These are phyloP conservation scores for Acropora tenuis DNA, from an alignment of 64 coral and sea anemone species.

Conservation along the genomic window DNA sequence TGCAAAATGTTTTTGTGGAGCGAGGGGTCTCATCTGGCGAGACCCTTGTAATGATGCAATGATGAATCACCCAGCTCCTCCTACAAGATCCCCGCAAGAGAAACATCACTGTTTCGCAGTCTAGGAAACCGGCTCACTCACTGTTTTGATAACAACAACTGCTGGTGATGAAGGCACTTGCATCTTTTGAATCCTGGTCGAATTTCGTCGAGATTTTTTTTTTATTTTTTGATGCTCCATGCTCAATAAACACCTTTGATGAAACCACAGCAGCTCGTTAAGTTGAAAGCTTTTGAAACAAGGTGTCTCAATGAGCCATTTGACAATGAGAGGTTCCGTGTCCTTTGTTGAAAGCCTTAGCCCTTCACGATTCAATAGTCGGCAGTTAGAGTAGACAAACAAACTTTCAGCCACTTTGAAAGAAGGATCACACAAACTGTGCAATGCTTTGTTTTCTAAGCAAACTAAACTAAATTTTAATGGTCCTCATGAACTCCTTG, in stretches of 20 bases:
- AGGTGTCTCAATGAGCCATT: neutral
- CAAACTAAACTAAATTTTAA: conserved; percentile 11
- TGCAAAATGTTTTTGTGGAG: too few species aligned
- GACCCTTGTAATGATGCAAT: too few species aligned
- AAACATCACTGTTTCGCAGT: too few species aligned
- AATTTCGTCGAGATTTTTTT: conserved; percentile 1
- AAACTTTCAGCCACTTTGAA: conserved; percentile 1
- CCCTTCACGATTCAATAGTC: conserved; percentile 8
- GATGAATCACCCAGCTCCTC: too few species aligned
- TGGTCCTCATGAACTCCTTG: neutral
- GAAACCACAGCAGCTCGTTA: too few species aligned
- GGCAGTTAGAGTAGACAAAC: conserved; percentile 9
- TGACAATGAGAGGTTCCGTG: too few species aligned
- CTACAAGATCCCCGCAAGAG: too few species aligned
- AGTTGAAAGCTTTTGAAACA: neutral
- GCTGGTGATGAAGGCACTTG: neutral
- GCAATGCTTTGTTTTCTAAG: conserved; percentile 23
- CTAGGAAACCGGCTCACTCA: neutral
- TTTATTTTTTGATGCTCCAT: conserved; percentile 16
- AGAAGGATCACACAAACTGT: neutral
- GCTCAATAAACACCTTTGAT: neutral
- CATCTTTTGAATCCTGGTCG: conserved; percentile 12
- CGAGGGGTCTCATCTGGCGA: neutral
- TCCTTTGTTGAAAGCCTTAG: neutral
- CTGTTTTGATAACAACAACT: neutral